phyloP scores from a whole-genome alignment of 2,113 vertebrate genomes.

The Poecile atricapillus region DNA sequence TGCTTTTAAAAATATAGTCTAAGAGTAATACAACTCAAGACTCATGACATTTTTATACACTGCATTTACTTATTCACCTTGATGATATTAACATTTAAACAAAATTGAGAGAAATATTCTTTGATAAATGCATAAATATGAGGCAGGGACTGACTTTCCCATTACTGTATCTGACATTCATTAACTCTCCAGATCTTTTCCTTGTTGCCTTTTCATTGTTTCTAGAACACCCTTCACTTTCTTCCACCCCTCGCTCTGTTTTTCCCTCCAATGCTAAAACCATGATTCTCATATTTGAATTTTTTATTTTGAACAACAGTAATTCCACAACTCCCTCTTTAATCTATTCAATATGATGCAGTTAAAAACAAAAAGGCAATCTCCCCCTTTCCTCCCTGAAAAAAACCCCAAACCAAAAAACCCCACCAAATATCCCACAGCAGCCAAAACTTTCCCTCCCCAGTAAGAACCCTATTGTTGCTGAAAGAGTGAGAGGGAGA shows the following conservation, averaged over 20 bases:
- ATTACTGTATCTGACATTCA: neutral
- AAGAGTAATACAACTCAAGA: neutral
- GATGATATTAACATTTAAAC: neutral
- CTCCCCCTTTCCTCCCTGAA: neutral
- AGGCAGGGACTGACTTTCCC: neutral
- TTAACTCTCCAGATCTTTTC: neutral
- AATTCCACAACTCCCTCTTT: neutral
- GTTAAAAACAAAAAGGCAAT: neutral
- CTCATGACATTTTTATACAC: neutral
- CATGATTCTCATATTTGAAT: neutral
- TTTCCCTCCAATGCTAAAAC: neutral
- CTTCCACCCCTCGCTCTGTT: neutral
- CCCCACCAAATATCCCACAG: neutral
- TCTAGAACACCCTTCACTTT: neutral
- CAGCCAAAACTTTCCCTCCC: neutral
- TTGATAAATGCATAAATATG: neutral
- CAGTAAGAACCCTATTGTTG: neutral
- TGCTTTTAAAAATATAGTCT: neutral
- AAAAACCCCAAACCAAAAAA: neutral
- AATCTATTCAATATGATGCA: neutral
- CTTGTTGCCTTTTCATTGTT: neutral
- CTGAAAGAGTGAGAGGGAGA: neutral
- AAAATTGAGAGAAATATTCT: neutral
- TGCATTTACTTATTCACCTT: neutral
- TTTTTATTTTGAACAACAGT: neutral